Percentiles rank a stretch among this genome's conserved stretches.
phyloP scores from a whole-genome alignment of 2,797 vertebrate species.

The Gobionotothen gibberifrons region DNA sequence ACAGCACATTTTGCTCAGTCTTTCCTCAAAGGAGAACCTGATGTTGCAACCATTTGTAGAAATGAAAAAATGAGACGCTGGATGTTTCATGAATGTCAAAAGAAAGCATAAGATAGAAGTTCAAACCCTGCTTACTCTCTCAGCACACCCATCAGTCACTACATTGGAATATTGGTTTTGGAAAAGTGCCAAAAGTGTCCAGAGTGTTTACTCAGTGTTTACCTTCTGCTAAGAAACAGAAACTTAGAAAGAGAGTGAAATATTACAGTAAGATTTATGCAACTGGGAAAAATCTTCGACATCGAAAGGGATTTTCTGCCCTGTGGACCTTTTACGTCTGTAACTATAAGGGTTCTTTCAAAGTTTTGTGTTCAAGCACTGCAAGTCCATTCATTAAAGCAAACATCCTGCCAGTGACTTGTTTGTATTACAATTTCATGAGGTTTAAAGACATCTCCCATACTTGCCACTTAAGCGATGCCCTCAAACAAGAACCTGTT shows the following conservation, averaged over 20 bases:
- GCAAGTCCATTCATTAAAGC: neutral
- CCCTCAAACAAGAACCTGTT: constrained; percentile 17
- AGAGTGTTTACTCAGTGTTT: too few relatives aligned
- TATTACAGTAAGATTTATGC: neutral
- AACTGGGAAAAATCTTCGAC: neutral
- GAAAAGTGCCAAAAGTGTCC: neutral
- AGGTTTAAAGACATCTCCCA: constrained; percentile 18
- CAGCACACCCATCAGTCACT: neutral
- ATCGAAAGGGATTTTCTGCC: neutral
- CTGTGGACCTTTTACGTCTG: neutral
- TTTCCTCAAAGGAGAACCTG: too few relatives aligned
- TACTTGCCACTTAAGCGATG: neutral
- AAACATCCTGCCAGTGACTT: neutral
- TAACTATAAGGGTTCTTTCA: neutral
- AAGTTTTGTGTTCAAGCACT: neutral
- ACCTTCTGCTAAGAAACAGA: constrained; percentile 1
- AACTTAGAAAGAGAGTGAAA: neutral
- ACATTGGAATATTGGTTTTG: neutral
- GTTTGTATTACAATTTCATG: neutral
- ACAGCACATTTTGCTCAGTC: too few relatives aligned
- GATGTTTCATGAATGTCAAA: neutral
- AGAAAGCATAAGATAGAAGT: neutral
- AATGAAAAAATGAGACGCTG: neutral
- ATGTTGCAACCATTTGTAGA: neutral
- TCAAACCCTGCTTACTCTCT: neutral